phyloP scores from a whole-genome alignment of 2,113 vertebrate species.

The Psilopsiagon aurifrons region DNA sequence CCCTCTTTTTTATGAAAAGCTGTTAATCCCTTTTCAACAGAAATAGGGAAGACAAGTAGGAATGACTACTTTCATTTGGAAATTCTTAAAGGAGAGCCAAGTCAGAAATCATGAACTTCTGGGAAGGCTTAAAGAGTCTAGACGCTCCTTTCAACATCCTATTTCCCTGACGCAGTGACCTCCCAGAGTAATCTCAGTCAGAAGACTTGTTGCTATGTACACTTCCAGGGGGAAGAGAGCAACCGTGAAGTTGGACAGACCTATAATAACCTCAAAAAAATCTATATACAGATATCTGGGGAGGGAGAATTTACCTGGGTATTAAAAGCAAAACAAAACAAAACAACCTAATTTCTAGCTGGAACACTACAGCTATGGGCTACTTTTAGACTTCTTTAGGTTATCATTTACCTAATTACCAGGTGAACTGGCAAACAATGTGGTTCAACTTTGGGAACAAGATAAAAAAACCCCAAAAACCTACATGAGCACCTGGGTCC shows the following conservation, averaged over 20 bases:
- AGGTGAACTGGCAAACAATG: not conserved
- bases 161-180: not conserved
- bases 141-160: not conserved
- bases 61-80: not conserved
- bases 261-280: not conserved
- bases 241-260: not conserved
- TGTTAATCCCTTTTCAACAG: not conserved
- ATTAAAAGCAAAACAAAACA: not conserved
- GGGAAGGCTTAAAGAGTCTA: not conserved
- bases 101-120: not conserved
- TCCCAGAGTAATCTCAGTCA: not conserved
- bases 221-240: not conserved
- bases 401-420: not conserved
- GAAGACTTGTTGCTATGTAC: not conserved
- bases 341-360: not conserved
- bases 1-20: not conserved
- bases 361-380: not conserved
- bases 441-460: not conserved
- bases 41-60: not conserved
- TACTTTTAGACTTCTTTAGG: not conserved
- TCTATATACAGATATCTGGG: fast-evolving
- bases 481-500: fast-evolving
- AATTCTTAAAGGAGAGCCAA: not conserved
- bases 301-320: not conserved
- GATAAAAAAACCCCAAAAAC: not conserved